Evolutionary conservation across 92 coral and sea anemone genomes (phyloP), one percentile per base, ranked within the genome.

Genomic region (Palythoa heliodiscus): DNA sequence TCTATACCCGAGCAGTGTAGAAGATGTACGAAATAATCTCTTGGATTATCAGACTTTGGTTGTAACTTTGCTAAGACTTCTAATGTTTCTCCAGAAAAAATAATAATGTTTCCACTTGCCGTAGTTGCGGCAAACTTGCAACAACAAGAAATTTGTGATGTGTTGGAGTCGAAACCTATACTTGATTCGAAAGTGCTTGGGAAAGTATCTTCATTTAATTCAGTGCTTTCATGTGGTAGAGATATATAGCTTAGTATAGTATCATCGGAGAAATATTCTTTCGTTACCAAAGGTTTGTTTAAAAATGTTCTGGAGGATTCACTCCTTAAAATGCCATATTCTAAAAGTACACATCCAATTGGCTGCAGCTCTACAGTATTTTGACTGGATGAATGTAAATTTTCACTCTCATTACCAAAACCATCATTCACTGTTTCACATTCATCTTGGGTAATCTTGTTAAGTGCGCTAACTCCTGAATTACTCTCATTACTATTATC

Each of bases 1-100:
- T 95, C 98, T 71, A 95, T 89, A 50, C 99, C 98, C 29, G 98
- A 95, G 79, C 99, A 97, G 80, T 92, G 91, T 17, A 94, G 86
- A 43, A 95, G 86, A 67, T 92, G 93, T 22, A 78, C 61, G 16
- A 92, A 90, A 52, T 64, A 24, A 29, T 70, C 79, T 13, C 76
- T 88, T 17, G 87, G 61, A 6, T 69, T 73, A 9, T 76, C 76
- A 24, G 71, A 81, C 58, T 83, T 87, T 5, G 92, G 83, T 25
- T 90, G 64, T 69, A 94, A 91, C 73, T 87, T 90, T 77, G 98
- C 73, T 17, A 97, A 52, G 8, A 87, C 43, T 70, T 90, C 90
- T 75, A 97, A 85, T 43, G 93, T 76, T 68, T 83, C 66, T 52
- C 93, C 97, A 79, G 92, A 93, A 61, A 95, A 78, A 25, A 94